Base-by-base conservation (phyloP, 2,797 vertebrate species). In the Adelosebastes latens region DNA sequence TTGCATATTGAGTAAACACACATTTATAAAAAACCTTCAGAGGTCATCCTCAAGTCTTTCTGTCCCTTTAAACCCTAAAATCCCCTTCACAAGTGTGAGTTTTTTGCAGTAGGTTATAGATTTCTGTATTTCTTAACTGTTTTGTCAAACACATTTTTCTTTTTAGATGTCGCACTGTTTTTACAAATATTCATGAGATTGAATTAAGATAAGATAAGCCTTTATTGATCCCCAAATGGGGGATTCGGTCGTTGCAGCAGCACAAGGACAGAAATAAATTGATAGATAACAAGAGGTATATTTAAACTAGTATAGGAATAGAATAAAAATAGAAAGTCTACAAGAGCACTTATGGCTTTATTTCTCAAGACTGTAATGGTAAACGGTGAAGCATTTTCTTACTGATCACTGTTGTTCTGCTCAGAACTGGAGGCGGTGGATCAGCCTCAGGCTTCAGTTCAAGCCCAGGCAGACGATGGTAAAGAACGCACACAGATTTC, bases 401-500 rank as follows among this genome's bases (percentile, higher is more conserved):
- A 36, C 31, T 10, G 8, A 34, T 75, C 0, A 1, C 32, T 77
- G 12, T 82, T 5, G 1, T 61, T 72, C 7, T 69, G 58, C 68
- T 81, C 69, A 95, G 94, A 92, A 36, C 34, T 93, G 62, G 96
- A 95, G 59, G 64, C 88, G 2, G 93, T 93, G 59, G 94, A 87
- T 63, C 90, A 82, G 0, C 89, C 92, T 18, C 95, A 95, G 81
- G 68, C 78, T 20, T 72, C 88, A 22, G 58, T 46, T 70, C 77
- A 61, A 39, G 34, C 63, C 27, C 79, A 82, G 49, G 16, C 81
- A 5, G 95, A 89, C 42, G 93, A 95, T 68, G 92, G 87, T 70
- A 92, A 94, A 66, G 97, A 96, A 10, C 97, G 96, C 94, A 96
- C 96, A 63, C 96, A 97, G 82, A 95, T 98, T 42, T 93, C 95